A percentile compares a stretch with the other conserved stretches of the same genome.
These are phyloP conservation scores for Gonatopus flavifemur DNA, from an alignment of 1,140 invertebrate species.

Conservation along the genomic window DNA sequence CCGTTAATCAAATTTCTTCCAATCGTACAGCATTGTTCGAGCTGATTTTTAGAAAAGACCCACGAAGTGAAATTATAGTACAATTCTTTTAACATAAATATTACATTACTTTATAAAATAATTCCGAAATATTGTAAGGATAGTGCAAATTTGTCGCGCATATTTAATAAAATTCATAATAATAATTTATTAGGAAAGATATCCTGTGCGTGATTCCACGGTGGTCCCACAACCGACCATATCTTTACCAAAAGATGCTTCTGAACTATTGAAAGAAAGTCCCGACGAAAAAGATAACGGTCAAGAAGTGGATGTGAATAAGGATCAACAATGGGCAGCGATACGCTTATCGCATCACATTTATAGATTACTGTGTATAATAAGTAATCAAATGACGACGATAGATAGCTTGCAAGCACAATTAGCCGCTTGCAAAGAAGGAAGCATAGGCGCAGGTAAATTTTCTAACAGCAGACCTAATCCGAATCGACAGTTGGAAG, in stretches of 20 bases:
- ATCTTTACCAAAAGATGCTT: constrained; percentile 25
- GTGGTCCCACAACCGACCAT: constrained; percentile 31
- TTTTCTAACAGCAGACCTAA: constrained; percentile 60
- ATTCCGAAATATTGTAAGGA: too few relatives aligned
- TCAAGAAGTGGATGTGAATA: constrained; percentile 33
- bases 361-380: constrained; percentile 79
- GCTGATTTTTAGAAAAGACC: too few relatives aligned
- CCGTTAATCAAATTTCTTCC: too few relatives aligned
- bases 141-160: too few relatives aligned
- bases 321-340: constrained; percentile 71
- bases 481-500: constrained; percentile 69
- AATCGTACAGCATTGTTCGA: too few relatives aligned
- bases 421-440: constrained; percentile 58
- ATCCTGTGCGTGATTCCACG: constrained; percentile 56
- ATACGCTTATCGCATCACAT: constrained; percentile 78
- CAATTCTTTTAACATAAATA: background rate
- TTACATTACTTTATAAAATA: constrained; percentile 8
- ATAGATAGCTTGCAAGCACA: constrained; percentile 75
- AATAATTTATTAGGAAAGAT: constrained; percentile 50
- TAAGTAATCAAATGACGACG: constrained; percentile 83
- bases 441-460: constrained; percentile 40
- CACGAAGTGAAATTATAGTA: too few relatives aligned
- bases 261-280: constrained; percentile 27
- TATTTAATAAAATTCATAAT: constrained; percentile 9
- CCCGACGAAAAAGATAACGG: constrained; percentile 31